phyloP scores from a whole-genome alignment of 2,113 vertebrate species.

The Malaclemys terrapin region DNA sequence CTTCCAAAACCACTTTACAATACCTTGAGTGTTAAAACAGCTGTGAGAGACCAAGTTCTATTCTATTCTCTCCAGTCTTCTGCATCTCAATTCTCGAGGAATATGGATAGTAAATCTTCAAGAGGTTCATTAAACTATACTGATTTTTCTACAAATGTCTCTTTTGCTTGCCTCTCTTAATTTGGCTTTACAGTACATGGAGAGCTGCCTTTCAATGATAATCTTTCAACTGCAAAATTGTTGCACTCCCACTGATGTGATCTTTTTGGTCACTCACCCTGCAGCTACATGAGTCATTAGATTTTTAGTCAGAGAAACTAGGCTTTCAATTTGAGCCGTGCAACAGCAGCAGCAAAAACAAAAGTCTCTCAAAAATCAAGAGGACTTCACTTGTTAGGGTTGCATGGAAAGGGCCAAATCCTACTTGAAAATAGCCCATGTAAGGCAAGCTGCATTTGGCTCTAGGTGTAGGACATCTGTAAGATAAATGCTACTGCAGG shows the following conservation, averaged over 20 bases:
- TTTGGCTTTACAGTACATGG: not conserved
- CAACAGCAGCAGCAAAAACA: not conserved
- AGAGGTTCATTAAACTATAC: conserved; percentile 4
- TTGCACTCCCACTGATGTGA: not conserved
- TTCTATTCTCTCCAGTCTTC: conserved; percentile 10
- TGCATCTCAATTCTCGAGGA: not conserved
- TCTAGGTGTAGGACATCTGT: not conserved
- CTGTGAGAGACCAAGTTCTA: not conserved
- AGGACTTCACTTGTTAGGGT: not conserved
- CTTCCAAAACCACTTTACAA: conserved; percentile 12
- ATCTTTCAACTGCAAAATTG: not conserved
- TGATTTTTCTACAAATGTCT: not conserved
- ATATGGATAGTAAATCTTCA: conserved; percentile 3
- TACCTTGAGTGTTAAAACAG: not conserved
- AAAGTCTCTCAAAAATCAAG: not conserved
- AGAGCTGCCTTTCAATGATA: not conserved
- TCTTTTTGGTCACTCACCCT: conserved; percentile 2
- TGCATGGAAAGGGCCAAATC: not conserved
- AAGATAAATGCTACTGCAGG: not conserved
- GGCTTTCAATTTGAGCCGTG: not conserved
- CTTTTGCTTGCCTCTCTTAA: conserved; percentile 34
- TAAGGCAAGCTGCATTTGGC: not conserved
- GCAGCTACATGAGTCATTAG: conserved; percentile 1
- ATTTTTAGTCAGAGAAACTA: not conserved
- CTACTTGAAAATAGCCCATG: not conserved